Conservation (phyloP, 2,113 vertebrate species). For the Chrysemys picta region DNA sequence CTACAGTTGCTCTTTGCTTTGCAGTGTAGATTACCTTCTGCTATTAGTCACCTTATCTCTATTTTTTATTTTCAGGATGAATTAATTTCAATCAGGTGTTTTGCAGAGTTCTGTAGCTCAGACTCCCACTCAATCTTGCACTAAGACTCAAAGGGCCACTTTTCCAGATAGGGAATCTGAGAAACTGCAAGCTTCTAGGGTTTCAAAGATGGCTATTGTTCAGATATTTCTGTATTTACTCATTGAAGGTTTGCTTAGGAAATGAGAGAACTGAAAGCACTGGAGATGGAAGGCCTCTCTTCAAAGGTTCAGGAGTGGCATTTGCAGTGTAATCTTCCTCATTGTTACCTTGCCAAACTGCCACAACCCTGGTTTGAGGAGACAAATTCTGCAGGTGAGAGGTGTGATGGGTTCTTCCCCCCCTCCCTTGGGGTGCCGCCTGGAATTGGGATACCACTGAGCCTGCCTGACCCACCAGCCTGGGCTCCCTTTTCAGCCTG, state of each 20-base stretch:
- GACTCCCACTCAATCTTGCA: background rate
- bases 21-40: background rate
- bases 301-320: rapidly evolving
- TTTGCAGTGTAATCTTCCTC: background rate
- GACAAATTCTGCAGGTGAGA: background rate
- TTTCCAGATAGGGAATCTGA: background rate
- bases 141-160: background rate
- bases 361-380: background rate
- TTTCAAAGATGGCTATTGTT: background rate
- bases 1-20: background rate
- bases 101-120: background rate
- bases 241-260: background rate
- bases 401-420: too few species aligned
- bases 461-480: too few species aligned
- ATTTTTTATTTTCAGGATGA: background rate
- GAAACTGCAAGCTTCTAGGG: background rate
- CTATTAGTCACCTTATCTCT: background rate
- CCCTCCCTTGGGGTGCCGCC: too few species aligned
- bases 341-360: rapidly evolving
- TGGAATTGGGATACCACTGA: too few species aligned
- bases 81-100: background rate
- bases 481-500: too few species aligned
- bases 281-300: background rate
- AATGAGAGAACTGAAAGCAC: background rate
- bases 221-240: background rate